Evolutionary conservation across 2,888 invertebrate species (phyloP).

Genomic region (Hartigia nigra): DNA sequence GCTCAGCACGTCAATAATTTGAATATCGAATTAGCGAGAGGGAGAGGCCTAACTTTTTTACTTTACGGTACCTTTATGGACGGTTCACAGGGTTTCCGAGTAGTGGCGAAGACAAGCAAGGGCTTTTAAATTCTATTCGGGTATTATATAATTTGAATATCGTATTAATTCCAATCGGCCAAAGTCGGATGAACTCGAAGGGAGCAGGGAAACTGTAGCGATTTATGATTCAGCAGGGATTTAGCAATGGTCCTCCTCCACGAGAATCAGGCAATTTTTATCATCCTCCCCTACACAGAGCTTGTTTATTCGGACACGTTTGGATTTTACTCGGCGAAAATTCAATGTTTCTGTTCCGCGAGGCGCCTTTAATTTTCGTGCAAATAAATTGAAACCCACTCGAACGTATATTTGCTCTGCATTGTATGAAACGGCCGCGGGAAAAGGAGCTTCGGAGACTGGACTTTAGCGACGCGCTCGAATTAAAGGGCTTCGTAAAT

Average conservation of each 20-base stretch:
- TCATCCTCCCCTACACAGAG: background rate
- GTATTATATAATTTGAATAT: background rate
- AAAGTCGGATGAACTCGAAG: background rate
- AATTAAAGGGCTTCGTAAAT: slow-evolving; percentile 12
- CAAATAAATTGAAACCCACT: background rate
- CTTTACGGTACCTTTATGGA: background rate
- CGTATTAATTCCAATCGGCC: background rate
- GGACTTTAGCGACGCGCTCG: background rate
- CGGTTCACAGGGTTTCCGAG: background rate
- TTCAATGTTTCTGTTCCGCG: background rate
- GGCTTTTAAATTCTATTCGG: background rate
- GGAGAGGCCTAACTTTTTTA: background rate
- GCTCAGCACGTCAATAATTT: background rate
- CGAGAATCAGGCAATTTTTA: background rate
- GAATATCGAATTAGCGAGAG: background rate
- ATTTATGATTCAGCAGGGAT: background rate
- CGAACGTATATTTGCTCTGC: background rate
- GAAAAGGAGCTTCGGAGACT: background rate
- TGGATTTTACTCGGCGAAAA: background rate
- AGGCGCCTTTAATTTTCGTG: background rate
- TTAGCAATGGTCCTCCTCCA: background rate
- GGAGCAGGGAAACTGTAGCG: background rate
- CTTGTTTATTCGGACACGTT: background rate
- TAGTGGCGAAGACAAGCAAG: background rate
- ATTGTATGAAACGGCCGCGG: background rate